phyloP scores from a whole-genome alignment of 2,113 vertebrate genomes.

The Cryptomyrus ogoouensis region DNA sequence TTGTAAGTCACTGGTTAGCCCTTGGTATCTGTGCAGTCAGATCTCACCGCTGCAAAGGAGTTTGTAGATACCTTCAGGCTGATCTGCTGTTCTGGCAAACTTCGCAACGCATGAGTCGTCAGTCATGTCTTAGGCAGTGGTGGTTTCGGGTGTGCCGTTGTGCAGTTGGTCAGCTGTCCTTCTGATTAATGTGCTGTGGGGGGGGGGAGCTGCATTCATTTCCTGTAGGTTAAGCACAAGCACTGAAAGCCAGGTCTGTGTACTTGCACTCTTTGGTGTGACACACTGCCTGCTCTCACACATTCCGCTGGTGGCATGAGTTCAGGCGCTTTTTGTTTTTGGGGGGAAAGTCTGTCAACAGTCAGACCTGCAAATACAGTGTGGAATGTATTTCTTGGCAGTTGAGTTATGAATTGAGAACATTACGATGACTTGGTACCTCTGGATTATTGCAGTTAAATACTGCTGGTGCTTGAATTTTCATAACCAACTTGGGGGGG shows the following conservation, averaged over 20 bases:
- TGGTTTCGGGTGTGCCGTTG: not conserved
- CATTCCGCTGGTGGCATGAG: not conserved
- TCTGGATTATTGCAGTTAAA: not conserved
- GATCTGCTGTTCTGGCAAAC: not conserved
- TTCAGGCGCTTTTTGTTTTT: not conserved
- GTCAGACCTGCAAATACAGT: not conserved
- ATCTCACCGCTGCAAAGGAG: not conserved
- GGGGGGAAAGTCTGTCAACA: not conserved
- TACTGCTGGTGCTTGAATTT: not conserved
- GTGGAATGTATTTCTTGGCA: not conserved
- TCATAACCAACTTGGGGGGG: not conserved
- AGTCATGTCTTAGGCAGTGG: not conserved
- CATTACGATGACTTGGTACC: not conserved
- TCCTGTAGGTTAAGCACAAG: not conserved
- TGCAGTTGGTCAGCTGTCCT: not conserved
- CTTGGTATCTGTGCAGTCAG: not conserved
- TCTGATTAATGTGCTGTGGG: not conserved
- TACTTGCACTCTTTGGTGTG: not conserved
- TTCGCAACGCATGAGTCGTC: not conserved
- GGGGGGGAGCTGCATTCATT: not conserved
- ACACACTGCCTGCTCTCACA: not conserved
- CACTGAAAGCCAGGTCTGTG: not conserved
- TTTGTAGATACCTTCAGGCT: not conserved
- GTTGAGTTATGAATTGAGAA: not conserved
- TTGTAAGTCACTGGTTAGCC: not conserved